Percentiles rank a stretch among this genome's conserved stretches.
These are phyloP conservation scores for Mylabris sibirica DNA, from an alignment of 2,888 invertebrate species.

Conservation along the genomic window DNA sequence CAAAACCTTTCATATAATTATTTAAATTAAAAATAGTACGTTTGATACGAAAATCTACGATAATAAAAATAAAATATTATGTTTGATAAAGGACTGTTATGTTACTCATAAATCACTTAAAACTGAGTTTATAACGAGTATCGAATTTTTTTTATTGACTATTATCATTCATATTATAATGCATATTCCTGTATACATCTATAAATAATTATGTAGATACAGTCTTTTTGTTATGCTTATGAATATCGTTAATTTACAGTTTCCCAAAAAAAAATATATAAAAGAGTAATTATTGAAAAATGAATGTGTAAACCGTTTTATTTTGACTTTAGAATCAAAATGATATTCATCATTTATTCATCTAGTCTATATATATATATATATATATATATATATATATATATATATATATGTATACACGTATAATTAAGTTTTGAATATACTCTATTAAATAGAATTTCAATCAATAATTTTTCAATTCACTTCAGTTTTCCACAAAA, in stretches of 20 bases:
- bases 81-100: constrained; percentile 13
- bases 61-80: constrained; percentile 17
- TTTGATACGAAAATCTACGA: neutral
- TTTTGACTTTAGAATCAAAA: neutral
- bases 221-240: constrained; percentile 13
- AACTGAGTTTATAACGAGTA: constrained; percentile 8
- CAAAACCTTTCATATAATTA: neutral
- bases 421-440: neutral
- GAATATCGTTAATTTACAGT: constrained; percentile 20
- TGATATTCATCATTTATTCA: neutral
- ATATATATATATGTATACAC: too few relatives aligned
- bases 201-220: neutral
- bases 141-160: constrained; percentile 16
- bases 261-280: neutral
- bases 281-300: constrained; percentile 22
- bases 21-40: constrained; percentile 3
- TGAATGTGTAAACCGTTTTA: neutral
- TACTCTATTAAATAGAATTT: neutral
- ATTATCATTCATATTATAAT: neutral
- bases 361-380: neutral
- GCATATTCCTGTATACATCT: neutral
- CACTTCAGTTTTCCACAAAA: neutral
- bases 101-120: constrained; percentile 10
- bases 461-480: constrained; percentile 11
- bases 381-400: too few relatives aligned